Base-by-base conservation (phyloP, 2,113 vertebrate species). In the Loxodonta africana region DNA sequence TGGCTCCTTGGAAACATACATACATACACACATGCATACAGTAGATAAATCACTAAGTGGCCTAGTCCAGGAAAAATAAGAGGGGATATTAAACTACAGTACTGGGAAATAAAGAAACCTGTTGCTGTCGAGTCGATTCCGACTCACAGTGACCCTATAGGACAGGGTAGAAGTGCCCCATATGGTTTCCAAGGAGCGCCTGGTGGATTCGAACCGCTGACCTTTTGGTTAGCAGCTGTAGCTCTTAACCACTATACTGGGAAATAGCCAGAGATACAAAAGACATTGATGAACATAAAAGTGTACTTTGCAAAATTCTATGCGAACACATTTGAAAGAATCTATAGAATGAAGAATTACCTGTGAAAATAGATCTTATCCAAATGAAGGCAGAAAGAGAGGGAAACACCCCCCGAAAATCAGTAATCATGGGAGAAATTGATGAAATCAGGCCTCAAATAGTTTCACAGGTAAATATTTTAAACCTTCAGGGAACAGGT, bases 281-380 rank as follows among this genome's bases (percentile, higher is more conserved):
- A 97, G 12, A 77, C 76, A 62, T 5, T 83, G 33, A 28, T n/a
- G 83, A 46, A 17, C 11, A 21, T 44, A 76, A 63, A 71, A 57
- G 4, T 77, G 1, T 74, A 71, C 33, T 90, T 92, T 48, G 30
- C 30, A 90, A 41, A 87, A 80, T 73, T 92, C 62, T 83, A 25
- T 90, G 11, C 17, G 74, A 90, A 73, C n/a, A 73, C 3, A 86
- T 69, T 73, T 83, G 23, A 95, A 90, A 41, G 51, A 93, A 90
- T 83, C 12, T 60, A 51, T 11, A 26, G 37, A 73, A 73, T 53
- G 57, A 18, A 53, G 30, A 95, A 83, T 83, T 90, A 77, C 25
- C 8, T 65, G 5, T 85, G 37, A 83, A 78, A 95, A 60, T 65
- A 20, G 53, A 44, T 46, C 18, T 62, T 88, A 74, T 81, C 7